Evolutionary conservation across 2,797 vertebrate genomes (phyloP).

Genomic region (Pipistrellus nathusii): DNA sequence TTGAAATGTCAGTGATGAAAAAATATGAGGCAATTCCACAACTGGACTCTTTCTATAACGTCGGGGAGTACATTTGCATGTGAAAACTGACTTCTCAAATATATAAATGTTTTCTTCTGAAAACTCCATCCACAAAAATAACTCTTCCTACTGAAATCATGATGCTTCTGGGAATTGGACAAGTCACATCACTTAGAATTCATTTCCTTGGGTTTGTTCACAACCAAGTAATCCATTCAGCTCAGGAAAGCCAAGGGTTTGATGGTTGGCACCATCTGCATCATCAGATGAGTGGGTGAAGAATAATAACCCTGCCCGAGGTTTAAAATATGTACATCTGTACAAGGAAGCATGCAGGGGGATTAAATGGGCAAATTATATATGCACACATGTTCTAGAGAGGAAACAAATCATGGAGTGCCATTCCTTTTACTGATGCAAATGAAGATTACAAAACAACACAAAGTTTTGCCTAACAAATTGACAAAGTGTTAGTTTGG

Average conservation of each 20-base stretch:
- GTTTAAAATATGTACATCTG: background rate
- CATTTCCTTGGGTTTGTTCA: conserved; percentile 72
- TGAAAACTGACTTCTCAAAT: conserved; percentile 79
- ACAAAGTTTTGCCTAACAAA: background rate
- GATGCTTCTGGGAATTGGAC: conserved; percentile 76
- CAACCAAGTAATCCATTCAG: conserved; percentile 74
- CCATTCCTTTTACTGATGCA: conserved; percentile 44
- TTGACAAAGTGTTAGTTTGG: background rate
- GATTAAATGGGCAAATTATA: conserved; percentile 62
- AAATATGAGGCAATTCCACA: conserved; percentile 80
- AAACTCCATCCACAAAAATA: conserved; percentile 77
- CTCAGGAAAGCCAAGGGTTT: conserved; percentile 71
- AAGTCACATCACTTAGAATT: conserved; percentile 77
- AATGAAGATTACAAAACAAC: conserved; percentile 31
- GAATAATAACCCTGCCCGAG: background rate
- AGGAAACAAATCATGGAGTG: conserved; percentile 21
- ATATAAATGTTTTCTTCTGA: conserved; percentile 78
- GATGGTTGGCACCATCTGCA: conserved; percentile 62
- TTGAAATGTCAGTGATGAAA: conserved; percentile 86
- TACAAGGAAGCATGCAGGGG: background rate
- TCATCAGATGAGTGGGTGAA: conserved; percentile 66
- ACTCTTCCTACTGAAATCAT: conserved; percentile 72
- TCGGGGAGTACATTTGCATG: conserved; percentile 79
- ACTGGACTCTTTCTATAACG: conserved; percentile 73
- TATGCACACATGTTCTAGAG: conserved; percentile 28